Evolutionary conservation across 2,113 vertebrate genomes (phyloP).

Genomic region (Piliocolobus tephrosceles): DNA sequence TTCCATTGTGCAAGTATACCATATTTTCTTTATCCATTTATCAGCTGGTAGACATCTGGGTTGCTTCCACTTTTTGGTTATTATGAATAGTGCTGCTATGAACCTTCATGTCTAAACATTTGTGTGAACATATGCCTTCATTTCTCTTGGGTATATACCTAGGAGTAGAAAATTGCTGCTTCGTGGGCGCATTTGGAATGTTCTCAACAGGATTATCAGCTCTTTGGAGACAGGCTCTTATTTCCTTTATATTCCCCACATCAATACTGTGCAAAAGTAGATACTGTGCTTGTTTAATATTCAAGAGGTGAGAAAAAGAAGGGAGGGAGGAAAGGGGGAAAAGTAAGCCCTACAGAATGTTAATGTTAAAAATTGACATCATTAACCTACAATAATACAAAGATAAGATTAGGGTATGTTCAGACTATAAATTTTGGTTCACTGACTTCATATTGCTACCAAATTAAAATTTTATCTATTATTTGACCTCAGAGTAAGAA

Average conservation of each 20-base stretch:
- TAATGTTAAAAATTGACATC: slow-evolving; percentile 13
- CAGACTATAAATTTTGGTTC: background rate
- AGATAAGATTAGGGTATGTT: slow-evolving; percentile 23
- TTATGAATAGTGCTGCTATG: background rate
- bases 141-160: background rate
- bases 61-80: background rate
- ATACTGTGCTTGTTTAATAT: slow-evolving; percentile 4
- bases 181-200: background rate
- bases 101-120: background rate
- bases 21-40: background rate
- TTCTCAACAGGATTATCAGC: background rate
- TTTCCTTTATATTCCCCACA: background rate
- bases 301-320: slow-evolving; percentile 20
- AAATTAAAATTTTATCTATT: slow-evolving; percentile 39
- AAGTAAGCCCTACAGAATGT: background rate
- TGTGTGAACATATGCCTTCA: slow-evolving; percentile 28
- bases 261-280: background rate
- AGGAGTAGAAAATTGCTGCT: background rate
- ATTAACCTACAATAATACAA: slow-evolving; percentile 47
- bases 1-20: background rate
- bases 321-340: background rate
- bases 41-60: background rate
- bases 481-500: slow-evolving; percentile 32
- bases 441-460: slow-evolving; percentile 9
- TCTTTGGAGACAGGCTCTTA: background rate